Evolutionary conservation across 64 coral and sea anemone genomes (phyloP), one percentile per base, ranked within the genome.

Genomic region (Stichodactyla helianthus): DNA sequence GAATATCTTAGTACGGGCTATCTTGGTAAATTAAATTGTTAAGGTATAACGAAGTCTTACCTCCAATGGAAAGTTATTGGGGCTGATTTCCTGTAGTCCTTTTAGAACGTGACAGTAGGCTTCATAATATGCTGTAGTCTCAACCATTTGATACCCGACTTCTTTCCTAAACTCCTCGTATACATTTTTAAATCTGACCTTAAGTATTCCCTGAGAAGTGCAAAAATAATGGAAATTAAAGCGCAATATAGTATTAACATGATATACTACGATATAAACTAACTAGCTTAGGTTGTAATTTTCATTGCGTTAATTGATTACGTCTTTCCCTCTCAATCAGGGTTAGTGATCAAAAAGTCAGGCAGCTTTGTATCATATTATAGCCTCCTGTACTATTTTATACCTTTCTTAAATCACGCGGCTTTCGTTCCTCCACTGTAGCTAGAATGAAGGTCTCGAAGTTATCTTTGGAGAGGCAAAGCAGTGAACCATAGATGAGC

Each of bases 41-140:
- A 44, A 44, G 35, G 2, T 44, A 2, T 44, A 2, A 44, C 35
- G 6, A 11, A 13, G 25, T 31, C 27, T 20, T 85, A 98, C 95
- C 93, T 98, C 87, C 10, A 98, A 98, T 52, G 95, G 95, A 11
- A 98, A 54, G n/a, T 62, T 10, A 14, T 44, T 52, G 20, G 87
- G 76, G 57, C 64, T 20, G 51, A 71, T 87, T 82, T 94, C 79
- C 63, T 90, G 88, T 3, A 98, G 55, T 25, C 92, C 95, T 51
- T 92, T 59, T 35, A 98, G 61, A 6, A 98, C 87, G 50, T 92
- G 95, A 74, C 87, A 89, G 78, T 94, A 98, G 16, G 95, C 92
- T 92, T 98, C 95, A 92, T 92, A 98, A 56, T 98, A 98, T 1
- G 93, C 95, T 23, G 93, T 92, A 77, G 92, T 98, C 79, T 98